Percentiles rank a stretch among this genome's conserved stretches.
Conservation (phyloP, 2,888 invertebrate genomes). For the Meliscaeva auricollis region DNA sequence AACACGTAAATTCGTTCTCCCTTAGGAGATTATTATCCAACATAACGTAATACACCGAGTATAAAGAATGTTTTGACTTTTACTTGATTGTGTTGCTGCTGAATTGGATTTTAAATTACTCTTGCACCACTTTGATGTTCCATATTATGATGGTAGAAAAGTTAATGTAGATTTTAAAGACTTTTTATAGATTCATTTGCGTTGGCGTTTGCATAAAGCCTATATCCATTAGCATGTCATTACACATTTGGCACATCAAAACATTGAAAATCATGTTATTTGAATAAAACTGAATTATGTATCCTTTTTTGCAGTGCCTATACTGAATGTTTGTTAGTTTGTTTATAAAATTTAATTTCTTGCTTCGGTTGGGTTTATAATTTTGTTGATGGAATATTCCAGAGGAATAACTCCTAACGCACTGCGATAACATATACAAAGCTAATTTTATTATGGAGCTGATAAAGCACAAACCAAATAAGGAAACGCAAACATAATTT, state of each 20-base stretch:
- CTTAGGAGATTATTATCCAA: slow-evolving; percentile 20
- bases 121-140: slow-evolving; percentile 30
- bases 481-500: no score
- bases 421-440: no score
- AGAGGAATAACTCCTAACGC: no score
- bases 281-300: no score
- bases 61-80: slow-evolving; percentile 29
- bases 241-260: slow-evolving; percentile 6
- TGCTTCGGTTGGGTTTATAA: no score
- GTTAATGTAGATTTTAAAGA: slow-evolving; percentile 25
- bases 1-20: slow-evolving; percentile 30
- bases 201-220: background rate
- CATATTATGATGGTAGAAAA: background rate
- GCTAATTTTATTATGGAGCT: no score
- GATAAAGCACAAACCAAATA: no score
- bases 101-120: slow-evolving; percentile 39
- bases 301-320: no score
- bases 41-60: background rate
- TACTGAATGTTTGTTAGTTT: no score
- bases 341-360: no score
- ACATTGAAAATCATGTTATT: slow-evolving; percentile 1
- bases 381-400: no score
- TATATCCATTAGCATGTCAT: slow-evolving; percentile 29
- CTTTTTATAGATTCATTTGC: slow-evolving; percentile 6
- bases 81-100: slow-evolving; percentile 25